phyloP scores from a whole-genome alignment of 2,888 invertebrate species.

The Selenia dentaria region DNA sequence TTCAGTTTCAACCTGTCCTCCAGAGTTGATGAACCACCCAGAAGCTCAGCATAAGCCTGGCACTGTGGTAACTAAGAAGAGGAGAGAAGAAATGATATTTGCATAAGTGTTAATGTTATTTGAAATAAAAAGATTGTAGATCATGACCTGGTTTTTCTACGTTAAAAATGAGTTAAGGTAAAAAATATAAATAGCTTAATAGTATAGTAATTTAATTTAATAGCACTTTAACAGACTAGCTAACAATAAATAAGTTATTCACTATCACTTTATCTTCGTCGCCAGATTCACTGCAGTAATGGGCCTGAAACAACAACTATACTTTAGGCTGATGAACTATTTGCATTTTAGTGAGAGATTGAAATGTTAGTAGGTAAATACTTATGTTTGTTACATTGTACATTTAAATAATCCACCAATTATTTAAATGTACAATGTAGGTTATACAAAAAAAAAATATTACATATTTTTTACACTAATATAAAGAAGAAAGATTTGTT shows the following conservation, averaged over 20 bases:
- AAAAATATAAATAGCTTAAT: conserved; percentile 48
- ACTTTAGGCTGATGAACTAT: no score
- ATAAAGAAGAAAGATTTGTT: no score
- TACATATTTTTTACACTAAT: no score
- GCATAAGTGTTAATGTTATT: conserved; percentile 83
- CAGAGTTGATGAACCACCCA: conserved; percentile 98
- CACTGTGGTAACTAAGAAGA: conserved; percentile 96
- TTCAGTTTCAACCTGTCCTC: conserved; percentile 97
- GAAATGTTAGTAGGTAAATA: no score
- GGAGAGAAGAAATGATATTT: conserved; percentile 97
- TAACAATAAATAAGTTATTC: conserved; percentile 40
- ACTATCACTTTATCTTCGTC: conserved; percentile 25
- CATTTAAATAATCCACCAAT: no score
- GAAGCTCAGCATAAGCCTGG: conserved; percentile 99
- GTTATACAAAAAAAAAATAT: no score
- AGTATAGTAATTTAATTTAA: conserved; percentile 35
- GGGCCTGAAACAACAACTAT: conserved; percentile 41
- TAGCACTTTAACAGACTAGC: conserved; percentile 42
- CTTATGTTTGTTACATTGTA: no score
- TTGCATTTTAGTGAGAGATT: no score
- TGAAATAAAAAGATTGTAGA: conserved; percentile 32
- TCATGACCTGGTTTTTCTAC: conserved; percentile 7
- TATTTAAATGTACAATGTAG: no score
- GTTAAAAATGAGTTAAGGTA: conserved; percentile 23
- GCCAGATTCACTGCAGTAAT: conserved; percentile 7